phyloP scores from a whole-genome alignment of 2,113 vertebrate species.

The Nansenia antarctica region DNA sequence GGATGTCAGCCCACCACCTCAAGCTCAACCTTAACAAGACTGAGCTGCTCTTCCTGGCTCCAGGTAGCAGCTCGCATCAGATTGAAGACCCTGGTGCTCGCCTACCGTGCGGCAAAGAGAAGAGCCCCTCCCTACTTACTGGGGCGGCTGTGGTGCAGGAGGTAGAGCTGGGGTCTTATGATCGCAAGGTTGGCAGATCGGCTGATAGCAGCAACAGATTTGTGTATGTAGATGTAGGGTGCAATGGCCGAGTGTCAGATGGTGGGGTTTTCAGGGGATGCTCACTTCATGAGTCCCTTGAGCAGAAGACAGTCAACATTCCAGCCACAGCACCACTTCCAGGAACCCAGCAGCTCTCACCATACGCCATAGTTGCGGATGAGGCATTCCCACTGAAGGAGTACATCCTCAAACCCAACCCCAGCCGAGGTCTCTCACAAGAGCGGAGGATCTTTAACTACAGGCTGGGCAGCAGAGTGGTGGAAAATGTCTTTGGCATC shows the following conservation, averaged over 20 bases:
- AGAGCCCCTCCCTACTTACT: no score
- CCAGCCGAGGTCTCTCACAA: neutral
- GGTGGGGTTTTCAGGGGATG: neutral
- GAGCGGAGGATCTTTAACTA: constrained; percentile 16
- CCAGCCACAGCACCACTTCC: neutral
- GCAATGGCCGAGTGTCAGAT: constrained; percentile 7
- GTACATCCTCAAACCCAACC: constrained; percentile 5
- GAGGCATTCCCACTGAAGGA: constrained; percentile 5
- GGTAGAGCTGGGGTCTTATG: no score
- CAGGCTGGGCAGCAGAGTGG: neutral
- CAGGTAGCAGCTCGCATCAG: no score
- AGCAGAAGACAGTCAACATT: neutral
- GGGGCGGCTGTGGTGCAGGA: no score
- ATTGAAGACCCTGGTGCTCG: no score
- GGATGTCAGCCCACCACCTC: no score
- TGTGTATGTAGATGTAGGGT: neutral
- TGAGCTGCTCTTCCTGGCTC: no score
- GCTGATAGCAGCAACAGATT: constrained; percentile 10
- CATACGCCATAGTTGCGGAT: constrained; percentile 1
- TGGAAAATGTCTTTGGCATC: constrained; percentile 23
- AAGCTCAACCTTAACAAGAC: no score
- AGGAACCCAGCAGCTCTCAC: neutral
- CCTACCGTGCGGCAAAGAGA: no score
- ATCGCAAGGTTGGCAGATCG: no score
- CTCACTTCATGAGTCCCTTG: neutral